phyloP scores from a whole-genome alignment of 2,113 vertebrate genomes.

The Procapra przewalskii region DNA sequence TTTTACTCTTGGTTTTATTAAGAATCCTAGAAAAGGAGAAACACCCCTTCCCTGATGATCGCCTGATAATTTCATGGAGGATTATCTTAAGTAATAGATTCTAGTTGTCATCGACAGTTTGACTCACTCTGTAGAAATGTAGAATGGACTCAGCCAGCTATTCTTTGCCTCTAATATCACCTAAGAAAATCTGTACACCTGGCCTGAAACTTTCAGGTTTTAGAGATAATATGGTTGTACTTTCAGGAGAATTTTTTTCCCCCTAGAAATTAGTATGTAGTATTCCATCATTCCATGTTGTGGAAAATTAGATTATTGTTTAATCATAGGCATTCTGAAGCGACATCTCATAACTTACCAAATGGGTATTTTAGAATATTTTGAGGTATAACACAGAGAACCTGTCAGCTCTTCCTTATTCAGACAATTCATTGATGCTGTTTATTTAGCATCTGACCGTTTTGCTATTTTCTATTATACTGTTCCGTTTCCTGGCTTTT shows the following conservation, averaged over 20 bases:
- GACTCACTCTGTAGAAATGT: not conserved
- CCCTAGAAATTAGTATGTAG: not conserved
- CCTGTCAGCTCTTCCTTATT: not conserved
- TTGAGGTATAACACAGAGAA: conserved; percentile 3
- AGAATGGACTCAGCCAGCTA: not conserved
- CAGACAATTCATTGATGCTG: not conserved
- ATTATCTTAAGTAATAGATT: not conserved
- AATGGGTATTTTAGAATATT: conserved; percentile 35
- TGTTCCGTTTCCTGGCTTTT: not conserved
- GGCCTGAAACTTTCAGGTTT: not conserved
- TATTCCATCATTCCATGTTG: not conserved
- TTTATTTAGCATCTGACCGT: not conserved
- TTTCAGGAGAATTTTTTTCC: not conserved
- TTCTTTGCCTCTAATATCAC: not conserved
- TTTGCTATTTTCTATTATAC: not conserved
- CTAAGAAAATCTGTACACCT: not conserved
- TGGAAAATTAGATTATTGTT: not conserved
- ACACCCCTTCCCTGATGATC: not conserved
- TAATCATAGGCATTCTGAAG: not conserved
- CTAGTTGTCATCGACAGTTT: not conserved
- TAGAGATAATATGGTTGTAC: not conserved
- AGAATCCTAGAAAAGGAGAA: not conserved
- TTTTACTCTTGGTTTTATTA: not conserved
- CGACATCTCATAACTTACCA: not conserved
- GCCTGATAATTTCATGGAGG: not conserved